A percentile compares a stretch with the other conserved stretches of the same genome.
phyloP scores from a whole-genome alignment of 2,797 vertebrate genomes.

The Eupleurogrammus muticus region DNA sequence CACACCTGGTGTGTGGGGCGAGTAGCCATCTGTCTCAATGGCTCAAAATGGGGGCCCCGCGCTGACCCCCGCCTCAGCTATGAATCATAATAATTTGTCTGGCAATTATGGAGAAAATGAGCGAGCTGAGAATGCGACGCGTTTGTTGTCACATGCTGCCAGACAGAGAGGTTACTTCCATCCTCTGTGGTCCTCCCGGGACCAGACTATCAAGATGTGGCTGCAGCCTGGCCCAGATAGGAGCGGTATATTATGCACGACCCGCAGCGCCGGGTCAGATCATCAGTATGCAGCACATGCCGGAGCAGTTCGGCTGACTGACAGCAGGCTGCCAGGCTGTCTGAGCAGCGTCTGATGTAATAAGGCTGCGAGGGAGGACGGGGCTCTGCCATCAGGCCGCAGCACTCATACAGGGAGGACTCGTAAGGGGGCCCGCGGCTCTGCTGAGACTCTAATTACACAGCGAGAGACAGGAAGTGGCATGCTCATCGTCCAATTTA shows the following conservation, averaged over 20 bases:
- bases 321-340: conserved; percentile 55
- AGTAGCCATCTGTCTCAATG: conserved; percentile 1
- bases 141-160: conserved; percentile 16
- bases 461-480: conserved; percentile 30
- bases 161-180: conserved; percentile 19
- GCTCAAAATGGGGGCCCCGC: conserved; percentile 2
- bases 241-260: conserved; percentile 46
- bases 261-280: conserved; percentile 51
- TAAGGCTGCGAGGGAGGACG: conserved; percentile 35
- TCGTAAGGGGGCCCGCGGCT: conserved; percentile 24
- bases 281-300: conserved; percentile 74
- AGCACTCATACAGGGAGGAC: conserved; percentile 38
- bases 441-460: conserved; percentile 52
- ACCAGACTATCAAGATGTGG: conserved; percentile 39
- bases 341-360: conserved; percentile 63
- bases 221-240: conserved; percentile 47
- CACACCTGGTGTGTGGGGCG: neutral
- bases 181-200: conserved; percentile 26
- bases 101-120: conserved; percentile 26
- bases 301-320: conserved; percentile 48
- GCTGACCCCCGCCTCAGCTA: conserved; percentile 7
- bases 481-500: conserved; percentile 1
- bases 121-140: neutral
- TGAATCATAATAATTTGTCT: conserved; percentile 26
- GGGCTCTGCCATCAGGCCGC: conserved; percentile 40